Evolutionary conservation across 92 coral and sea anemone genomes (phyloP).

Genomic region (Muricea muricata): DNA sequence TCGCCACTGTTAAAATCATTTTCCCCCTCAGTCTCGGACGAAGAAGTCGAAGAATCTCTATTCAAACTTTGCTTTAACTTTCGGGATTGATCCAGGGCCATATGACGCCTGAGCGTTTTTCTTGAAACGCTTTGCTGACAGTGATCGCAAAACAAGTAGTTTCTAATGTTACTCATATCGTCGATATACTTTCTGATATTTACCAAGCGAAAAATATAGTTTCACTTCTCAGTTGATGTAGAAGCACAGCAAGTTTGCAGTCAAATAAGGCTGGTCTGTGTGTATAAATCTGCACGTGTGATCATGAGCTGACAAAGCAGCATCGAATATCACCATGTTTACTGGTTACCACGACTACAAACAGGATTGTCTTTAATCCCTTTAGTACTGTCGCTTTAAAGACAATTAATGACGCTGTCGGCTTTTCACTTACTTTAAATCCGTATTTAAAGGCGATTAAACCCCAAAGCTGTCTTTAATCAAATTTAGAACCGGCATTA

Average conservation of each 20-base stretch:
- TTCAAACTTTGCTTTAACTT: constrained; percentile 10
- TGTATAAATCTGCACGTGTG: too few species aligned
- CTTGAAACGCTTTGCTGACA: constrained; percentile 11
- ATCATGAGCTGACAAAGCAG: too few species aligned
- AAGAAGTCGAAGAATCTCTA: constrained; percentile 3
- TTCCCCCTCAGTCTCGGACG: background rate
- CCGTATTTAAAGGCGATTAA: background rate
- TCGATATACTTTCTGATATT: background rate
- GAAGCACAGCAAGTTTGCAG: constrained; percentile 4
- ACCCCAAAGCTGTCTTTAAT: background rate
- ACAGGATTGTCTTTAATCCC: background rate
- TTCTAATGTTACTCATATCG: background rate
- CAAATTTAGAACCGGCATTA: background rate
- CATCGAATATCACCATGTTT: background rate
- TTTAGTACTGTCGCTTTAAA: background rate
- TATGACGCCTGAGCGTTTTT: constrained; percentile 11
- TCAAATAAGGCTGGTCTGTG: background rate
- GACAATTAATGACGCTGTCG: background rate
- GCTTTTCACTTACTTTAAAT: background rate
- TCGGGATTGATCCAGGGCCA: background rate
- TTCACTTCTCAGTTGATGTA: background rate
- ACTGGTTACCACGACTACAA: background rate
- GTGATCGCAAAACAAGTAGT: background rate
- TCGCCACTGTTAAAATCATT: background rate
- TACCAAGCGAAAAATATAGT: background rate